Evolutionary conservation across 1,140 invertebrate genomes (phyloP).

Genomic region (Pygmarrhopalites habei): DNA sequence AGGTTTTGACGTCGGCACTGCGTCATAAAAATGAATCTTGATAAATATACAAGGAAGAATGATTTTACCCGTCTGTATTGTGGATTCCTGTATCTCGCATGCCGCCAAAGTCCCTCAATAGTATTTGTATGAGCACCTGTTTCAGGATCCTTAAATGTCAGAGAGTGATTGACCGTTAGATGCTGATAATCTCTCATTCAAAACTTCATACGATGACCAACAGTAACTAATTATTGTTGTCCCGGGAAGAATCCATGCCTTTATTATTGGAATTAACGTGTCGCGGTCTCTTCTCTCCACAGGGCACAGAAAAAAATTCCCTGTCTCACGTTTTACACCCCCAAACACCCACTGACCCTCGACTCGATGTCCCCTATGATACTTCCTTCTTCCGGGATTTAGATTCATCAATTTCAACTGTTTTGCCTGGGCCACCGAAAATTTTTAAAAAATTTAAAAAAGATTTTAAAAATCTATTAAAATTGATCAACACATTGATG

Average conservation of each 20-base stretch:
- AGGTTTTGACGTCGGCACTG: no score
- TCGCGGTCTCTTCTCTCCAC: conserved; percentile 30
- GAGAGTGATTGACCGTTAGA: no score
- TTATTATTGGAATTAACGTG: conserved; percentile 36
- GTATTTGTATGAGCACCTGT: no score
- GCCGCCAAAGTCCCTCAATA: no score
- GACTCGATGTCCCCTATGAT: conserved; percentile 39
- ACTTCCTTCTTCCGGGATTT: conserved; percentile 41
- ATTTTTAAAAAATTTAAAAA: no score
- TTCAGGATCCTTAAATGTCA: no score
- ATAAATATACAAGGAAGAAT: no score
- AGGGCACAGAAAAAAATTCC: conserved; percentile 27
- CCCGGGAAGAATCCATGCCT: conserved; percentile 38
- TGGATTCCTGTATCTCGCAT: no score
- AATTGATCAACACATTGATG: no score
- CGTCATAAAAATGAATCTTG: no score
- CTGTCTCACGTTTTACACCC: conserved; percentile 37
- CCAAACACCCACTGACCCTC: conserved; percentile 46
- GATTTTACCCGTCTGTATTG: no score
- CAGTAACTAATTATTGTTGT: conserved; percentile 41
- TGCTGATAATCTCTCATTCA: background rate
- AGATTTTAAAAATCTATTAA: no score
- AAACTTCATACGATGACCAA: conserved; percentile 37
- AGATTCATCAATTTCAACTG: conserved; percentile 41
- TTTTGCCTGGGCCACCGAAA: background rate